These are phyloP conservation scores for Drosophila ironensis DNA, from an alignment of 1,140 invertebrate genomes.

Conservation along the genomic window DNA sequence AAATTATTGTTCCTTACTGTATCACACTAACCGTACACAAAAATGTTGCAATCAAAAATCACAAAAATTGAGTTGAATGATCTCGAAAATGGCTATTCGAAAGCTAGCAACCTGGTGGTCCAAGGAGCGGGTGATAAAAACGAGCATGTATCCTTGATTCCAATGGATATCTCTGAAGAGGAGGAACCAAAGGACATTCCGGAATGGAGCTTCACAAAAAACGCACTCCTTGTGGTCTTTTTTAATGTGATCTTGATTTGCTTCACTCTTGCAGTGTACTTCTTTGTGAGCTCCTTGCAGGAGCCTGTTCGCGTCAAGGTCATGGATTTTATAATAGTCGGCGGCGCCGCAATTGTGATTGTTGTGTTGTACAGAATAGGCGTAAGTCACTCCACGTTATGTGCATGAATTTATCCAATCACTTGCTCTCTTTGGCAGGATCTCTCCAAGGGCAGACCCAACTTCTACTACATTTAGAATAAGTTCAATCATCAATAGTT, in stretches of 20 bases:
- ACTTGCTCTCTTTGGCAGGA: slow-evolving; percentile 27
- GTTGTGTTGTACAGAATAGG: slow-evolving; percentile 1
- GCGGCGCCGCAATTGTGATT: neutral
- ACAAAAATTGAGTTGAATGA: neutral
- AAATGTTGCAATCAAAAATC: neutral
- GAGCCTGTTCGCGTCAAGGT: neutral
- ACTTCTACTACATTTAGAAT: slow-evolving; percentile 59
- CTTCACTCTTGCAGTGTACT: neutral
- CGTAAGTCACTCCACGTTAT: slow-evolving; percentile 7
- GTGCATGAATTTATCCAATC: neutral
- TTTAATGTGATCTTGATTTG: slow-evolving; percentile 28
- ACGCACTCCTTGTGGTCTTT: slow-evolving; percentile 11
- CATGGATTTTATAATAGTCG: neutral
- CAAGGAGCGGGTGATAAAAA: too few species aligned
- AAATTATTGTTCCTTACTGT: neutral
- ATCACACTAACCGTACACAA: neutral
- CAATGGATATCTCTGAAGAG: neutral
- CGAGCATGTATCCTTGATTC: too few species aligned
- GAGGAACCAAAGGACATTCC: neutral
- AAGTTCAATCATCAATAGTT: neutral
- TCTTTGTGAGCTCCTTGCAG: slow-evolving; percentile 2
- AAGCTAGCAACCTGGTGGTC: too few species aligned
- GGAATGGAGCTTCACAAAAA: neutral
- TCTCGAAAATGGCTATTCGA: too few species aligned
- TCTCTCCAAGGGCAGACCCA: slow-evolving; percentile 20